Percentiles rank a stretch among this genome's conserved stretches.
These are phyloP conservation scores for Calephelis perditalis DNA, from an alignment of 2,888 invertebrate species.

Conservation along the genomic window DNA sequence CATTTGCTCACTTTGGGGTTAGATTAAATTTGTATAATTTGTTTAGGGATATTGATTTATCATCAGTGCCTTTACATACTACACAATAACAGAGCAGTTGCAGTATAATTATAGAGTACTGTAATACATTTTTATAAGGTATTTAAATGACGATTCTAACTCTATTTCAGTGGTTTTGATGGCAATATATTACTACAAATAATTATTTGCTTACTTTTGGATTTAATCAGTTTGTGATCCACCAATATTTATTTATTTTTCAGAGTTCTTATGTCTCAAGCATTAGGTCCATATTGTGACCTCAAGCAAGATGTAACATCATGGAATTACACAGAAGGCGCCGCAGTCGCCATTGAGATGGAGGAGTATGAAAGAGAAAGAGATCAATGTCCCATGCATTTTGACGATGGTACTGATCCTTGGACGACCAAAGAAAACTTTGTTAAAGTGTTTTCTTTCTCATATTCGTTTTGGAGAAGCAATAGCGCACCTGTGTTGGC, in stretches of 20 bases:
- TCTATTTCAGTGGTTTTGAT: too few species aligned
- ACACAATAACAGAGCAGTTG: too few species aligned
- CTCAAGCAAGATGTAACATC: conserved; percentile 93
- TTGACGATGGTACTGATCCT: conserved; percentile 95
- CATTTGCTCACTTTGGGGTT: too few species aligned
- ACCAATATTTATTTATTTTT: conserved; percentile 28
- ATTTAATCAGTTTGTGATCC: too few species aligned
- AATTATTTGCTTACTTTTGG: too few species aligned
- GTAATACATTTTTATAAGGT: too few species aligned
- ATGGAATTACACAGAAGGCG: conserved; percentile 93
- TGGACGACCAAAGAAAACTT: conserved; percentile 86
- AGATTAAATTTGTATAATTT: too few species aligned
- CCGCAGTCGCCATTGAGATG: conserved; percentile 94
- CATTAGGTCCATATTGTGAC: conserved; percentile 94
- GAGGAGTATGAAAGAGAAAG: conserved; percentile 95
- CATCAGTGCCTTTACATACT: too few species aligned
- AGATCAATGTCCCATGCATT: conserved; percentile 98
- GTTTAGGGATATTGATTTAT: too few species aligned
- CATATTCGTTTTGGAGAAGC: conserved; percentile 57
- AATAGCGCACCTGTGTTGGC: conserved; percentile 39
- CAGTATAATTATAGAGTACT: too few species aligned
- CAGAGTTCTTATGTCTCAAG: conserved; percentile 83
- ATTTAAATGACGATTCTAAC: too few species aligned
- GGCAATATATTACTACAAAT: too few species aligned
- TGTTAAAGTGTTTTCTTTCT: conserved; percentile 81